Percentiles rank a stretch among this genome's conserved stretches.
phyloP scores from a whole-genome alignment of 2,797 vertebrate species.

The Spinus olivaceus region DNA sequence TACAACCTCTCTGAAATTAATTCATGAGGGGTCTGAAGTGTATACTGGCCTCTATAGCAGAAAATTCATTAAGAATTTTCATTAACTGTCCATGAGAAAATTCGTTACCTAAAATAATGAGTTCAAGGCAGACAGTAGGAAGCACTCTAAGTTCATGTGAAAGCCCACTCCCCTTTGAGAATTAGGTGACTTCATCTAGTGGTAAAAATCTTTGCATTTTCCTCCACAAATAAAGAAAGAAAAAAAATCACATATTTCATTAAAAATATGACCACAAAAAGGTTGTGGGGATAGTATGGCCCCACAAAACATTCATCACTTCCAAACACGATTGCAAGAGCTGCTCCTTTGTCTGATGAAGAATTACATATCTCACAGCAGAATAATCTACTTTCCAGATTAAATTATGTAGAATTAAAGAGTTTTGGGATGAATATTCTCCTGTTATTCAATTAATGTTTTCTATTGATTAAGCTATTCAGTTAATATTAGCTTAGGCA shows the following conservation, averaged over 20 bases:
- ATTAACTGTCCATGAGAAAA: not conserved
- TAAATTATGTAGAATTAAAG: slow-evolving; percentile 5
- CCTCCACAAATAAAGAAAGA: not conserved
- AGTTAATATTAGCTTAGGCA: not conserved
- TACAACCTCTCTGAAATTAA: not conserved
- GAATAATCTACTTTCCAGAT: not conserved
- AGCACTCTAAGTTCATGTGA: not conserved
- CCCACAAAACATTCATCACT: not conserved
- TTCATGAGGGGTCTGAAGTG: not conserved
- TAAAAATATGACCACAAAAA: not conserved
- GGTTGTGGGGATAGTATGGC: not conserved
- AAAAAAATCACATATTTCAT: not conserved
- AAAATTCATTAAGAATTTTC: not conserved
- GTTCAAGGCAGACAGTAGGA: not conserved
- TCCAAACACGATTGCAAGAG: not conserved
- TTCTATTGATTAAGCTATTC: not conserved
- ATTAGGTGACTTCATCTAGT: not conserved
- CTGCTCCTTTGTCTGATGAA: not conserved
- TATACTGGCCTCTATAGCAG: not conserved
- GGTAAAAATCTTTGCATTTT: not conserved
- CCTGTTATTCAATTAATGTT: not conserved
- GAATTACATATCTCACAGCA: not conserved
- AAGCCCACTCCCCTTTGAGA: not conserved
- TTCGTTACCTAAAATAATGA: not conserved
- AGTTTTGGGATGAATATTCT: not conserved